Evolutionary conservation across 1,140 invertebrate genomes (phyloP).

Genomic region (Cyphomyrmex costatus): DNA sequence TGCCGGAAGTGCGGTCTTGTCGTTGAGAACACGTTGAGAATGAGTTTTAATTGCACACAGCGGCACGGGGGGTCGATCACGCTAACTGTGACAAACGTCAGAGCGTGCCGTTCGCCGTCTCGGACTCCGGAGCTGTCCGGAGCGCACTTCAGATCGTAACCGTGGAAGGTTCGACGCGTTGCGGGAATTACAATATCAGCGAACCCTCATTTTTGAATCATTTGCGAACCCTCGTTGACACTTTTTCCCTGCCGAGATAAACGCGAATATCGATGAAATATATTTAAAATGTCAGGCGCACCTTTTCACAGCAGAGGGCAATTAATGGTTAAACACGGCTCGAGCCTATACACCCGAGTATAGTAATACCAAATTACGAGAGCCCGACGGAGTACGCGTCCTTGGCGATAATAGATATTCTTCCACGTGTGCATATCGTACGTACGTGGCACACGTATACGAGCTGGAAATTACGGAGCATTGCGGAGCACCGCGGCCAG

Average conservation of each 20-base stretch:
- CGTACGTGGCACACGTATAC: constrained; percentile 8
- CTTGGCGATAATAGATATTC: constrained; percentile 59
- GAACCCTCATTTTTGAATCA: too few relatives aligned
- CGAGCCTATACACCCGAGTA: not conserved
- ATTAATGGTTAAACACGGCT: not conserved
- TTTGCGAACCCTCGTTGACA: not conserved
- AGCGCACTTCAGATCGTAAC: not conserved
- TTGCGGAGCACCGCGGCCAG: constrained; percentile 47
- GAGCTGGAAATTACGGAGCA: constrained; percentile 64
- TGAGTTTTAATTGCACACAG: not conserved
- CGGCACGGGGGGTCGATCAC: not conserved
- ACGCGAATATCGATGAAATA: not conserved
- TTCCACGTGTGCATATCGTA: constrained; percentile 4
- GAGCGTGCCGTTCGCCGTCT: not conserved
- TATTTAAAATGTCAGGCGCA: not conserved
- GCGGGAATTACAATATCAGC: not conserved
- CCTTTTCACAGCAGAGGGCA: not conserved
- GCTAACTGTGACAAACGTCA: not conserved
- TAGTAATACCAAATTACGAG: constrained; percentile 46
- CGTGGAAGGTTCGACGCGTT: not conserved
- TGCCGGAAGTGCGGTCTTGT: constrained; percentile 13
- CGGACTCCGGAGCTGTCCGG: not conserved
- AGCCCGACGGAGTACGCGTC: constrained; percentile 41
- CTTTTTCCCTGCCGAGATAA: not conserved
- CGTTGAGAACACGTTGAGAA: not conserved